Evolutionary conservation across 2,888 invertebrate genomes (phyloP), one percentile per base, ranked within the genome.

Genomic region (Dynastes grantii): DNA sequence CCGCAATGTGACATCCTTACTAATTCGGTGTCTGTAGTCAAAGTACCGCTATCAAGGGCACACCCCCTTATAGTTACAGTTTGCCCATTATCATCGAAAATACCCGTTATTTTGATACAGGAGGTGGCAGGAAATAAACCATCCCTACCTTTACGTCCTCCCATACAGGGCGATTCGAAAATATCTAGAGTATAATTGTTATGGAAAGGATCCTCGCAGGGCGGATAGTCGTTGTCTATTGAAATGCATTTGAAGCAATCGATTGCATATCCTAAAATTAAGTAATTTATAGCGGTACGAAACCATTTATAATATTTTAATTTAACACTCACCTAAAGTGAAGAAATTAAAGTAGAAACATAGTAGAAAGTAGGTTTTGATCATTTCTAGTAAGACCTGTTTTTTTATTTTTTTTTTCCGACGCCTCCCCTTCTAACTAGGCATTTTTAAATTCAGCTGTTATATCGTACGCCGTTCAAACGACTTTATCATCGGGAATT

Each of bases 211-310:
- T 99, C 99, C 87, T 99, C 98, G 88, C 98, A 98, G 0, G 95
- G 93, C 76, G 93, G 92, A 87, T 97, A 96, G 84, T 93, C 92
- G 32, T 96, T 95, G 87, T 97, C 96, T 89, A 96, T 93, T 0
- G 98, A 98, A 68, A 97, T 95, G 88, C 99, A 99, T 88, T 98
- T 98, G 92, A 98, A 99, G 88, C 98, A 99, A 89, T 98, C 98
- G 86, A 99, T 97, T 76, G 92, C 90, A 81, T 89, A 88, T 22
- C 90, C 93, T 93, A 67, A 45, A 67, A 9, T 40, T 67, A 68
- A 13, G n/a, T 4, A 3, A 51, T 29, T 5, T 11, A 6, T n/a
- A 32, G 61, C 29, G 29, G 13, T 32, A 61, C 37, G n/a, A 45
- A 65, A 65, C 49, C 32, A 37, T 5, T 37, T 37, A 37, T 37